A percentile compares a stretch with the other conserved stretches of the same genome.
Conservation (phyloP, 2,113 vertebrate genomes). For the Paedocypris sp. region DNA sequence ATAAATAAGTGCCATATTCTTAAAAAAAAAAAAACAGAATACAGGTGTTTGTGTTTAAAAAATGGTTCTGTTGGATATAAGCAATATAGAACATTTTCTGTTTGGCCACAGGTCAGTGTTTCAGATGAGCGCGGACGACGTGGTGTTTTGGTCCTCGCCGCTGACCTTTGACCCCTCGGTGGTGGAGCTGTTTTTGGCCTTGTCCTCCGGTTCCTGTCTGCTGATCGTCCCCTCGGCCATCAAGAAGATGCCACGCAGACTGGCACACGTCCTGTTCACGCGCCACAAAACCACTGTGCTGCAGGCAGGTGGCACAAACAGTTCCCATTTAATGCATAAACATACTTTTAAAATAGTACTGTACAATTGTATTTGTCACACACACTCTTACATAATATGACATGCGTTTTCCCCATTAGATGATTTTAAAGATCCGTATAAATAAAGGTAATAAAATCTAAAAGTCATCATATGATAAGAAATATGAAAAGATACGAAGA, state of each 20-base stretch:
- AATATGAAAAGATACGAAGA: too few relatives aligned
- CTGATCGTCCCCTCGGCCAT: constrained; percentile 73
- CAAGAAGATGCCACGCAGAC: constrained; percentile 69
- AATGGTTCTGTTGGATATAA: background rate
- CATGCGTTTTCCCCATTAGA: too few relatives aligned
- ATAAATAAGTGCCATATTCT: too few relatives aligned
- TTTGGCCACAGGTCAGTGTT: constrained; percentile 68
- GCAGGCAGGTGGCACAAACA: constrained; percentile 60
- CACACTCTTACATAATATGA: too few relatives aligned
- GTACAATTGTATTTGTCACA: too few relatives aligned
- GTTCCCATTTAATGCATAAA: too few relatives aligned
- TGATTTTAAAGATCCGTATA: too few relatives aligned
- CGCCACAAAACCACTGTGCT: constrained; percentile 72
- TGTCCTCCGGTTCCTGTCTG: constrained; percentile 79
- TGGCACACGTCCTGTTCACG: constrained; percentile 70
- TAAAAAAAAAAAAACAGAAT: too few relatives aligned
- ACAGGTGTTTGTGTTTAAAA: too few relatives aligned
- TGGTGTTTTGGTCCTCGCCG: constrained; percentile 82
- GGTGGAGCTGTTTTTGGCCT: constrained; percentile 80
- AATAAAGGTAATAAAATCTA: too few relatives aligned
- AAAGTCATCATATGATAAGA: too few relatives aligned
- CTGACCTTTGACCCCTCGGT: constrained; percentile 94
- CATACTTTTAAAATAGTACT: too few relatives aligned
- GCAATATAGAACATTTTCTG: background rate
- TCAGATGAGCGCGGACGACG: constrained; percentile 66